Conservation (phyloP, 2,113 vertebrate species). For the Mobula birostris region DNA sequence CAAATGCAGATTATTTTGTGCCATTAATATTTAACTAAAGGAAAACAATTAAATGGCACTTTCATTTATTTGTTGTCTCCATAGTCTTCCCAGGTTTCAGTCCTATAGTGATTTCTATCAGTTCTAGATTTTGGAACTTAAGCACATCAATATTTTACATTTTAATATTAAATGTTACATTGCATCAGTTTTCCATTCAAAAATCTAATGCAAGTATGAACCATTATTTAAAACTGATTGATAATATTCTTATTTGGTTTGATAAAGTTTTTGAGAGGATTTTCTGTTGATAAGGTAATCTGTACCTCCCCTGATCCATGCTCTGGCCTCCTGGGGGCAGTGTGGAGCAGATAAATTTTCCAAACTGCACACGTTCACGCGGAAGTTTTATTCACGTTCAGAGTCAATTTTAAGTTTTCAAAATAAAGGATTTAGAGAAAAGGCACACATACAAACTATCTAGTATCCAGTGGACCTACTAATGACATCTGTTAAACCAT, state of each 20-base stretch:
- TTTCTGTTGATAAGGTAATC: background rate
- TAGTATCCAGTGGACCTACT: too few species aligned
- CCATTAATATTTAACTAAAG: background rate
- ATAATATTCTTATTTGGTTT: background rate
- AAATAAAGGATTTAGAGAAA: background rate
- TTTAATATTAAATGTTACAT: background rate
- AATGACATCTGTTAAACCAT: background rate
- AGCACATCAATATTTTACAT: background rate
- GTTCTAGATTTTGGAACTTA: background rate
- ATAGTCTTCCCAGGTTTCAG: background rate
- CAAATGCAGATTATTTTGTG: background rate
- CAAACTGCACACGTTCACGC: background rate
- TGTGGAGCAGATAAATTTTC: background rate
- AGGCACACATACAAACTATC: background rate
- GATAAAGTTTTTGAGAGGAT: background rate
- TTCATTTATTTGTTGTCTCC: background rate
- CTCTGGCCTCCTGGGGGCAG: background rate
- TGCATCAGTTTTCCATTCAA: background rate
- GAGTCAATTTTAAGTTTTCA: background rate
- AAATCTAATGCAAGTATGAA: background rate
- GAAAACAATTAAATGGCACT: background rate
- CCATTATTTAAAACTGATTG: too few species aligned
- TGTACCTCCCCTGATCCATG: background rate
- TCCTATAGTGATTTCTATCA: background rate
- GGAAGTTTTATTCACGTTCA: background rate